phyloP scores from a whole-genome alignment of 2,888 invertebrate genomes.

The Hyposoter dolosus region DNA sequence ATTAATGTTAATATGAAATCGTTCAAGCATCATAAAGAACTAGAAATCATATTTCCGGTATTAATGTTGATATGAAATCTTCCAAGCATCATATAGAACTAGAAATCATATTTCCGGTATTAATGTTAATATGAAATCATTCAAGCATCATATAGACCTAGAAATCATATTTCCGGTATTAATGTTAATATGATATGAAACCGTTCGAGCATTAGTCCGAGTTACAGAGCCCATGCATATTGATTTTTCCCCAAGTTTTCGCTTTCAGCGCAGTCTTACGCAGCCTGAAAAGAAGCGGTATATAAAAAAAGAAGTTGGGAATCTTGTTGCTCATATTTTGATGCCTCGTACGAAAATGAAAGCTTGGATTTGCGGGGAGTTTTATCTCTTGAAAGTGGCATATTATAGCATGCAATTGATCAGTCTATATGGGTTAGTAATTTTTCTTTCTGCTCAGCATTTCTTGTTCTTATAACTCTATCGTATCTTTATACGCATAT shows the following conservation, averaged over 20 bases:
- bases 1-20: too few relatives aligned
- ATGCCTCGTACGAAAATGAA: not conserved
- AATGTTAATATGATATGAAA: not conserved
- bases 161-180: too few relatives aligned
- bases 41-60: too few relatives aligned
- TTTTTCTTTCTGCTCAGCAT: conserved; percentile 6
- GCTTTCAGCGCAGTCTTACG: not conserved
- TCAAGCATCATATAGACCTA: too few relatives aligned
- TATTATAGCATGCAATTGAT: conserved; percentile 33
- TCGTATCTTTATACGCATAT: conserved; percentile 10
- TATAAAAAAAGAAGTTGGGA: not conserved
- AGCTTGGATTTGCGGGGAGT: not conserved
- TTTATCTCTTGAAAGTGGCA: conserved; percentile 7
- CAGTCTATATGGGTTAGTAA: conserved; percentile 24
- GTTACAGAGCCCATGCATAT: not conserved
- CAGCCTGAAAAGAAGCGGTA: not conserved
- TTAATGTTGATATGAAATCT: too few relatives aligned
- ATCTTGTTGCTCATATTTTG: not conserved
- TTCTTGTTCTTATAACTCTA: conserved; percentile 15
- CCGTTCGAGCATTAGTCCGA: not conserved
- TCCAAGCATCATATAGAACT: too few relatives aligned
- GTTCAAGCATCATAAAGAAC: too few relatives aligned
- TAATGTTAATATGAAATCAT: too few relatives aligned
- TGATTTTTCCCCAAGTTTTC: too few relatives aligned
- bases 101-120: too few relatives aligned